Base-by-base conservation (phyloP, 2,797 vertebrate species). In the Hoplostethus mediterraneus region DNA sequence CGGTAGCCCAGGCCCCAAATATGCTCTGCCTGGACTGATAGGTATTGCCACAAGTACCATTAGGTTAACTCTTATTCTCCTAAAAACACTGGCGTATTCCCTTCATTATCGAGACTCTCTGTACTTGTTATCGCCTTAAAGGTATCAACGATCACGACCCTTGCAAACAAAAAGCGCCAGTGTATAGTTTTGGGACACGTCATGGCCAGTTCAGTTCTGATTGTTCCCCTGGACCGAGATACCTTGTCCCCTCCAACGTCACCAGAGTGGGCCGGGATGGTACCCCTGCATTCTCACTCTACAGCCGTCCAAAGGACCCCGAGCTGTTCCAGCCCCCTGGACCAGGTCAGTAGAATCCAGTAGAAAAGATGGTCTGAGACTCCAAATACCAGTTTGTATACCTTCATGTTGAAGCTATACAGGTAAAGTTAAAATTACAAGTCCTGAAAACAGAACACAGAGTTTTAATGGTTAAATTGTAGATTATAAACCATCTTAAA, bases 1-100 rank as follows among this genome's bases (percentile, higher is more conserved):
- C 54, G 57, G 90, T 8, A 93, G 96, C 60, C 97, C 96, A 0
- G 97, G 97, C 2, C 97, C 97, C 56, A 97, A 96, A 54, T 98
- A 98, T 71, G 89, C 92, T 36, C 93, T 97, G 25, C 97, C 97
- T 17, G 93, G 93, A 31, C 93, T 93, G 28, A 96, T 93, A 53
- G 97, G 97, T 97, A 79, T 3, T 86, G 21, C 8, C 0, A 17
- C 49, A 53, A 49, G 31, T 1, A 14, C 21, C 9, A 25, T 28
- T 53, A 16, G 16, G 38, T 2, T 8, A 44, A 44, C 13, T 12
- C 0, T 16, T 67, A 63, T 61, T 70, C 6, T 36, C n/a, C 2
- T 55, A 14, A 12, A 14, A 49, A 28, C 4, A 25, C 21, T 16
- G 7, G 13, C 40, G 12, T 28, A 4, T 12, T 56, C 53, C 7